Evolutionary conservation across 2,888 invertebrate genomes (phyloP).

Genomic region (Pachydiplax longipennis): DNA sequence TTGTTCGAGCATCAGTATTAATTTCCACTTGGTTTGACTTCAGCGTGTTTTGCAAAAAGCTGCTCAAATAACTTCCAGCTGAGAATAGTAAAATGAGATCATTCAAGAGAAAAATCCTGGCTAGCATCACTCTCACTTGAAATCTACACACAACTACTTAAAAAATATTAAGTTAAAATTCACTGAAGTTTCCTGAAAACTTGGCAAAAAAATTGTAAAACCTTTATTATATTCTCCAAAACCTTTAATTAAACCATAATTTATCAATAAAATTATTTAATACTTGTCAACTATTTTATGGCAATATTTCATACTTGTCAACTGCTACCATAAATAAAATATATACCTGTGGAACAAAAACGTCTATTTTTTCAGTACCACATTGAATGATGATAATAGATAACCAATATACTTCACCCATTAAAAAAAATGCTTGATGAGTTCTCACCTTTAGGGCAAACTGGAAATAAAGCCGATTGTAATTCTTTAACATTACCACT

Average conservation of each 20-base stretch:
- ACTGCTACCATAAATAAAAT: neutral
- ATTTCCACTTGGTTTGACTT: slow-evolving; percentile 75
- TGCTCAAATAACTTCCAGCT: slow-evolving; percentile 69
- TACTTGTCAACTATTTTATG: too few relatives aligned
- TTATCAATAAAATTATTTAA: too few relatives aligned
- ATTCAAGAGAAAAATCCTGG: neutral
- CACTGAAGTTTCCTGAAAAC: neutral
- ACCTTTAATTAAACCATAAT: too few relatives aligned
- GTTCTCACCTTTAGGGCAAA: slow-evolving; percentile 50
- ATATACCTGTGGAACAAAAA: neutral
- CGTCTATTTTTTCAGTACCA: too few relatives aligned
- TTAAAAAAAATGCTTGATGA: neutral
- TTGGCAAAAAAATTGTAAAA: neutral
- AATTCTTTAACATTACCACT: slow-evolving; percentile 63
- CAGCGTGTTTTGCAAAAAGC: slow-evolving; percentile 68
- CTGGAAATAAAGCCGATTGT: slow-evolving; percentile 72
- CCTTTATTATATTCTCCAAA: too few relatives aligned
- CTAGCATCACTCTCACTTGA: neutral
- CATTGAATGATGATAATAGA: too few relatives aligned
- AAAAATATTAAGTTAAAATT: neutral
- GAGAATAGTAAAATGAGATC: slow-evolving; percentile 44
- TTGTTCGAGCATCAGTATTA: slow-evolving; percentile 71
- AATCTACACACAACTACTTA: neutral
- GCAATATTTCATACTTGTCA: neutral
- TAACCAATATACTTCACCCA: neutral